phyloP scores from a whole-genome alignment of 1,140 invertebrate species.

The Onthophagus taurus region DNA sequence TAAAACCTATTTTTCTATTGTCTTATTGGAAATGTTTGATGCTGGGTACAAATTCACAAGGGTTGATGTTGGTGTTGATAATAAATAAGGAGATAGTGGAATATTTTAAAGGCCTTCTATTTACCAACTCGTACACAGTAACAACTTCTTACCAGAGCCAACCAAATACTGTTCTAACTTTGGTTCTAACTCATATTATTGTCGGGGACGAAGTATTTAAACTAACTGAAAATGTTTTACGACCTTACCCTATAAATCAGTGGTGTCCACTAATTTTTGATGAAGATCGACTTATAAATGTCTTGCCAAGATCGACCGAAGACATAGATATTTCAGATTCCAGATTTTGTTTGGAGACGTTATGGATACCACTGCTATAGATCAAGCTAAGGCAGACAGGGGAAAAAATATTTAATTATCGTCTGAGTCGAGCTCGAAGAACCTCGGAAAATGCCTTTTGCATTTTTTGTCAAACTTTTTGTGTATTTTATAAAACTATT shows the following conservation, averaged over 20 bases:
- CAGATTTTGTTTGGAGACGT: background rate
- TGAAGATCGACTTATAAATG: no score
- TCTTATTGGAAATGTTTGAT: constrained; percentile 35
- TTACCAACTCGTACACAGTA: constrained; percentile 16
- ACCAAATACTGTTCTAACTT: constrained; percentile 16
- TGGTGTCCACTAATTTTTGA: no score
- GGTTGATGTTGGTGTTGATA: constrained; percentile 36
- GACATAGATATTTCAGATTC: constrained; percentile 16
- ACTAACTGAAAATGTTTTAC: constrained; percentile 27
- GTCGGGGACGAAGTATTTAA: constrained; percentile 33
- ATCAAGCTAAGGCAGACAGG: constrained; percentile 19
- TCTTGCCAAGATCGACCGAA: no score
- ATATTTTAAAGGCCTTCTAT: constrained; percentile 24
- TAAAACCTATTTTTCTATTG: constrained; percentile 20
- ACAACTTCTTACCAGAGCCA: constrained; percentile 12
- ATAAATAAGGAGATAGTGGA: constrained; percentile 32
- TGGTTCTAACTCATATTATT: constrained; percentile 23
- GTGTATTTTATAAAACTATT: constrained; percentile 9
- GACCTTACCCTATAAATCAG: constrained; percentile 25
- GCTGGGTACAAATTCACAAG: constrained; percentile 32
- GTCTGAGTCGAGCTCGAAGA: constrained; percentile 28
- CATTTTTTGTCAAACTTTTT: constrained; percentile 7
- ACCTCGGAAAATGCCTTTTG: constrained; percentile 6
- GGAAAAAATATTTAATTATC: constrained; percentile 25
- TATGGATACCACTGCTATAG: constrained; percentile 13